These are phyloP conservation scores for Hermaeophaga mercurialis DNA, from an alignment of 2,888 invertebrate genomes.

Conservation along the genomic window DNA sequence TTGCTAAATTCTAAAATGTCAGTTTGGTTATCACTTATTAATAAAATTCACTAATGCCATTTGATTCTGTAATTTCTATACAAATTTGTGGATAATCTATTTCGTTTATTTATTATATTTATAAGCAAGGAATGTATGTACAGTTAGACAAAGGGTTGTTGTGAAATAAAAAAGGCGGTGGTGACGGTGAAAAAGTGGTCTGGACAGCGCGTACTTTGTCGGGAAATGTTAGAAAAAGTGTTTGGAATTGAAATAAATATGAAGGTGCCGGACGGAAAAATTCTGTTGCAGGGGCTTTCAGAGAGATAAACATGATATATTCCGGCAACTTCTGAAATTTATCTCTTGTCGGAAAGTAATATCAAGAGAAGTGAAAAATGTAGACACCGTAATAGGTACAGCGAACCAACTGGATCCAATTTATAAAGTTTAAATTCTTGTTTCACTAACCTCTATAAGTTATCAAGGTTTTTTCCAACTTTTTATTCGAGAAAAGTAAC, in stretches of 20 bases:
- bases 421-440: constrained; percentile 18
- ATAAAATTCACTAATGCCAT: no score
- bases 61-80: no score
- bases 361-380: constrained; percentile 23
- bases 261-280: constrained; percentile 14
- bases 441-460: constrained; percentile 16
- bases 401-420: constrained; percentile 12
- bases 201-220: constrained; percentile 1
- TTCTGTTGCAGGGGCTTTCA: constrained; percentile 5
- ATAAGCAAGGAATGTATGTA: no score
- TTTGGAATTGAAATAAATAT: constrained; percentile 19
- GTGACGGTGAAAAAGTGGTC: constrained; percentile 2
- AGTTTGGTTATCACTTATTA: no score
- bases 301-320: constrained; percentile 25
- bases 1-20: no score
- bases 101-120: no score
- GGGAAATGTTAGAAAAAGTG: neutral
- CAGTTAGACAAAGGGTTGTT: no score
- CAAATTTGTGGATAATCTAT: no score
- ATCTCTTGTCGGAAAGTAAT: constrained; percentile 25
- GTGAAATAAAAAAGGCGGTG: no score
- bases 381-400: constrained; percentile 16
- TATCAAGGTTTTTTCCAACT: constrained; percentile 3
- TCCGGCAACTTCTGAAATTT: constrained; percentile 18
- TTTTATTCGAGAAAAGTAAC: no score